A percentile compares a stretch with the other conserved stretches of the same genome.
Evolutionary conservation across 1,140 invertebrate genomes (phyloP).

Genomic region (Mycetomoellerius zeteki): DNA sequence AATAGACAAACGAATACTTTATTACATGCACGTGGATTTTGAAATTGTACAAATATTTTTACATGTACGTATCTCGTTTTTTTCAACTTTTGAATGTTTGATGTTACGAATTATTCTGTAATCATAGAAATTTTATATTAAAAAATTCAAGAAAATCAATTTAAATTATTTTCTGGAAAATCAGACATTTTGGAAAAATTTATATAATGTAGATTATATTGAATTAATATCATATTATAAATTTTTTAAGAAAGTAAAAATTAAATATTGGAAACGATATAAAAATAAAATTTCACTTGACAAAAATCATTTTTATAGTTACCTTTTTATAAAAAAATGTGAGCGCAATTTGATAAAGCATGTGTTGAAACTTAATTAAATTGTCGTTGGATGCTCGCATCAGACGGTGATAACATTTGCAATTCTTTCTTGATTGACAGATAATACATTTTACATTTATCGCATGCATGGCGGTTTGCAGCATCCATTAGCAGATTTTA

Average conservation of each 20-base stretch:
- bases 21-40: conserved; percentile 11
- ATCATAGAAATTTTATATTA: neutral
- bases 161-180: neutral
- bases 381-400: conserved; percentile 26
- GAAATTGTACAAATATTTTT: conserved; percentile 21
- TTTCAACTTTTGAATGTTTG: neutral
- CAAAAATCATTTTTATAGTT: neutral
- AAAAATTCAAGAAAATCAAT: neutral
- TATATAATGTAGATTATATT: neutral
- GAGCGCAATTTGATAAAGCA: conserved; percentile 42
- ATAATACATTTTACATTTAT: conserved; percentile 60
- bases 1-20: conserved; percentile 34
- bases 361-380: conserved; percentile 61
- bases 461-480: conserved; percentile 31
- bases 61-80: neutral
- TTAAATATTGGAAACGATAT: neutral
- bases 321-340: neutral
- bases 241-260: neutral
- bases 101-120: neutral
- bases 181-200: neutral
- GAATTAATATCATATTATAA: neutral
- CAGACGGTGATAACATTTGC: conserved; percentile 41
- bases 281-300: conserved; percentile 25
- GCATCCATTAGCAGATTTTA: conserved; percentile 69
- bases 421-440: conserved; percentile 64